Conservation (phyloP, 2,888 invertebrate genomes). For the Barypeithes pellucidus region DNA sequence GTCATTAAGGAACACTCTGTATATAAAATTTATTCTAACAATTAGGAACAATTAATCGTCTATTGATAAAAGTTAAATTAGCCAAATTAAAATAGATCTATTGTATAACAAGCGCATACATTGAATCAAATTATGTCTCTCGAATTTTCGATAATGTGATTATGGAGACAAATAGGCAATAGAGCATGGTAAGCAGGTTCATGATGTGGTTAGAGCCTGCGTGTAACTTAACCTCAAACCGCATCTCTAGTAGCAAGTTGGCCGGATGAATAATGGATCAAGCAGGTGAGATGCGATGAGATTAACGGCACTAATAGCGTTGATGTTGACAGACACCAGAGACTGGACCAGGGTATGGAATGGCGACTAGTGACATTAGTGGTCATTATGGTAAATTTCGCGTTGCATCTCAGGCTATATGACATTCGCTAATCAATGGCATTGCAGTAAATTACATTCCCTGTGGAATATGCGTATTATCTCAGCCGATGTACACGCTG, state of each 20-base stretch:
- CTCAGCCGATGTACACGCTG: constrained; percentile 27
- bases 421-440: constrained; percentile 68
- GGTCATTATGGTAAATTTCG: constrained; percentile 69
- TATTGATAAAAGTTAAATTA: too few species aligned
- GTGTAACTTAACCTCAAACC: constrained; percentile 25
- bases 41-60: too few species aligned
- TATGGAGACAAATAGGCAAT: neutral
- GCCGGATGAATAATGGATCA: constrained; percentile 47
- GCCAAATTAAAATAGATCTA: too few species aligned
- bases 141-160: neutral
- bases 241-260: constrained; percentile 40
- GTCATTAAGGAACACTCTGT: too few species aligned
- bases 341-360: constrained; percentile 61
- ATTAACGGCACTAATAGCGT: constrained; percentile 65
- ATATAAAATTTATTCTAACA: too few species aligned
- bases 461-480: constrained; percentile 58
- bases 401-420: constrained; percentile 66
- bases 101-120: too few species aligned
- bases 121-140: neutral
- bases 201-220: constrained; percentile 17
- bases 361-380: constrained; percentile 68
- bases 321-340: constrained; percentile 64
- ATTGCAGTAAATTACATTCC: constrained; percentile 69
- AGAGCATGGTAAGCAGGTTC: constrained; percentile 8
- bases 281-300: constrained; percentile 60